These are phyloP conservation scores for Euthynnus affinis DNA, from an alignment of 2,797 vertebrate genomes.

Conservation along the genomic window DNA sequence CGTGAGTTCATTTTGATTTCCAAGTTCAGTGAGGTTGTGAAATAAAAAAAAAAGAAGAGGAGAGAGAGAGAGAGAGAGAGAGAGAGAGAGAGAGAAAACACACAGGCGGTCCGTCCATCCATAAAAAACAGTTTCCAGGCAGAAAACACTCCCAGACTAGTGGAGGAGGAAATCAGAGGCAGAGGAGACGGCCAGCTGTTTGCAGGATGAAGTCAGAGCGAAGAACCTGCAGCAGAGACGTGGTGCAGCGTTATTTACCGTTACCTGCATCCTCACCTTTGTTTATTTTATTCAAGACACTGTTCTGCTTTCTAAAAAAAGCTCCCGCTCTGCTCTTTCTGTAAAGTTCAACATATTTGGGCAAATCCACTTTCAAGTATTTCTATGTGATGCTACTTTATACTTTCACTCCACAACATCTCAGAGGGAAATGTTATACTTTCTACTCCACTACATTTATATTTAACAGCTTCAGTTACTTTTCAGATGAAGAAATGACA, in stretches of 20 bases:
- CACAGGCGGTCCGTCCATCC: slow-evolving; percentile 23
- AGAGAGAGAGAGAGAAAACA: slow-evolving; percentile 4
- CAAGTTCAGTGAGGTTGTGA: slow-evolving; percentile 71
- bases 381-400: no score
- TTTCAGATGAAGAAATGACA: no score
- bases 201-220: slow-evolving; percentile 37
- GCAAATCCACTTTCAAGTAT: no score
- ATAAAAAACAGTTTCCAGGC: slow-evolving; percentile 66
- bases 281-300: no score
- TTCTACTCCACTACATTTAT: no score
- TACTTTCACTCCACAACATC: no score
- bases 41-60: slow-evolving; percentile 45
- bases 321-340: not conserved
- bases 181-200: slow-evolving; percentile 40
- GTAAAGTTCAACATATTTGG: not conserved
- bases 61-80: not conserved
- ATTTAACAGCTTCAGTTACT: no score
- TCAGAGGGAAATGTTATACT: no score
- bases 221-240: slow-evolving; percentile 6
- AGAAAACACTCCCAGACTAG: slow-evolving; percentile 60
- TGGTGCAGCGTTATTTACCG: not conserved
- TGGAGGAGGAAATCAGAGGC: slow-evolving; percentile 49
- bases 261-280: not conserved
- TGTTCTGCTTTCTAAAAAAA: no score
- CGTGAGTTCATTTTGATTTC: slow-evolving; percentile 65